A percentile compares a stretch with the other conserved stretches of the same genome.
These are phyloP conservation scores for Amiota minor DNA, from an alignment of 2,888 invertebrate species.

Conservation along the genomic window DNA sequence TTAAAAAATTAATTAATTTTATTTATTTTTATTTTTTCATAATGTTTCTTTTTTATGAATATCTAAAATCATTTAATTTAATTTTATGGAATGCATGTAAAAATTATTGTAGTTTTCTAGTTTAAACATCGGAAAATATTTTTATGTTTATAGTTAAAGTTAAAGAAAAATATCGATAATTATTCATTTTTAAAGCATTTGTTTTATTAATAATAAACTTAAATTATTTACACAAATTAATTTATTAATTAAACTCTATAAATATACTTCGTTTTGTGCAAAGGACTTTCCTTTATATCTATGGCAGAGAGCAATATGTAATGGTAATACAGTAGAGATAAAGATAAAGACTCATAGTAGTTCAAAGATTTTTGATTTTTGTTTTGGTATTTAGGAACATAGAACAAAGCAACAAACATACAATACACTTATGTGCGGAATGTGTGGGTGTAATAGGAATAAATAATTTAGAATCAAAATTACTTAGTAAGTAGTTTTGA, in stretches of 20 bases:
- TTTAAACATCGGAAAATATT: too few relatives aligned
- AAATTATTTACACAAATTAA: constrained; percentile 13
- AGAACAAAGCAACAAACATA: too few relatives aligned
- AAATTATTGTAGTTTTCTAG: constrained; percentile 43
- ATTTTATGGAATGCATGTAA: constrained; percentile 47
- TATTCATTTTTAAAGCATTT: constrained; percentile 17
- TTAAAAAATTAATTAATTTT: constrained; percentile 35
- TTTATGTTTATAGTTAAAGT: background rate
- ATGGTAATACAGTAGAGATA: background rate
- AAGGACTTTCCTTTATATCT: background rate
- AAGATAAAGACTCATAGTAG: background rate
- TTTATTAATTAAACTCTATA: background rate
- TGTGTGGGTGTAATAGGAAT: too few relatives aligned
- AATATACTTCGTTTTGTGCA: constrained; percentile 19
- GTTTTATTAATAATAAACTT: constrained; percentile 12
- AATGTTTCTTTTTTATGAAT: constrained; percentile 2
- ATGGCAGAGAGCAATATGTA: background rate
- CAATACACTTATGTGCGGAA: too few relatives aligned
- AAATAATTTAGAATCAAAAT: too few relatives aligned
- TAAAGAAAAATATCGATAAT: constrained; percentile 3
- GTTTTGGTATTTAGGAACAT: too few relatives aligned
- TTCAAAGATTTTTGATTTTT: too few relatives aligned
- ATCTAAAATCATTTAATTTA: background rate
- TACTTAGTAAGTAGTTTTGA: too few relatives aligned
- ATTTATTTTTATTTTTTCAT: constrained; percentile 38